Base-by-base conservation (phyloP, 2,888 invertebrate genomes). In the Drosophila percnosoma region DNA sequence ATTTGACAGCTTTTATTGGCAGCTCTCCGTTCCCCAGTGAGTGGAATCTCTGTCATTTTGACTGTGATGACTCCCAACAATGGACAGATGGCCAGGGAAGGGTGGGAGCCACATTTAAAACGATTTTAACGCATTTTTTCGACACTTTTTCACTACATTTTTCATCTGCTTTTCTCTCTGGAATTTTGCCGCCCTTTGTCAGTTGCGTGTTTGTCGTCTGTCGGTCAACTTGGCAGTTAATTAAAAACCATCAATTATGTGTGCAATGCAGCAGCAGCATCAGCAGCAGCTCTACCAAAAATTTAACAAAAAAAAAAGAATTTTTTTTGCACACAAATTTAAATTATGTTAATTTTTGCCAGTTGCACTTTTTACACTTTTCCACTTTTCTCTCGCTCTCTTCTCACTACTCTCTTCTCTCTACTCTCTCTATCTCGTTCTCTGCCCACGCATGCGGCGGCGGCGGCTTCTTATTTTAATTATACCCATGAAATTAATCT, bases 231-330 rank as follows among this genome's bases (percentile, higher is more conserved):
- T 81, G 83, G 84, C 79, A 85, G 88, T 89, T 87, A 87, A 87
- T 87, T 87, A 83, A 87, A 87, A 87, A 75, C 87, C 87, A 89
- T 89, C 83, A 89, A 89, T 87, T 87, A 87, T 87, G 83, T 83
- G 87, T n/a, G 29, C 27, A 45, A 36, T 33, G 27, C 42, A 42
- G 36, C n/a, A 18, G 1, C 36, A 33, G n/a, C 21, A 24, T 13
- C 51, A 2, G 51, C 48, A 13, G 27, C 38, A 59, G n/a, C 51
- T 31, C 53, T 58, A 64, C 54, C 70, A 58, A 51, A 58, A 63
- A 21, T 24, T 24, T 15, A 38, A 29, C 29, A 55, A 57, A 42
- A 42, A 31, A 27, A 63, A 42, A 42, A 31, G 4, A 27, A 36
- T 6, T 65, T 54, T 58, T 40, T 40, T 15, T 79, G 62, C 69